phyloP scores from a whole-genome alignment of 2,113 vertebrate genomes.

The Gorilla gorilla region DNA sequence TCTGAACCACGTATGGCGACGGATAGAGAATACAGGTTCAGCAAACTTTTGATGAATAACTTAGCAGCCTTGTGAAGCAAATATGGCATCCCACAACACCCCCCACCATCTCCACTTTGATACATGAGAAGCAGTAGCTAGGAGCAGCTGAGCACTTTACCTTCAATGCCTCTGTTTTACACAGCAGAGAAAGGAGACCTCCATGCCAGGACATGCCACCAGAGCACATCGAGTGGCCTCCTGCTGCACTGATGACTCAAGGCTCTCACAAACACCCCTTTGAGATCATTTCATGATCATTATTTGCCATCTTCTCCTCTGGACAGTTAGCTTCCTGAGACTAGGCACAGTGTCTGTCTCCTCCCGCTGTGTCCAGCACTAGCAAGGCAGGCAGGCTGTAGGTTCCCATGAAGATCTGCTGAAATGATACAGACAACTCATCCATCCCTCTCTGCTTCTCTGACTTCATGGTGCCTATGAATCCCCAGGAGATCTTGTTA shows the following conservation, averaged over 20 bases:
- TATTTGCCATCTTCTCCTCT: neutral
- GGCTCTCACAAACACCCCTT: neutral
- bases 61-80: neutral
- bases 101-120: neutral
- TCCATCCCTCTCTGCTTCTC: neutral
- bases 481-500: neutral
- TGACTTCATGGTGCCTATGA: neutral
- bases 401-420: neutral
- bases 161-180: neutral
- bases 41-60: neutral
- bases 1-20: neutral
- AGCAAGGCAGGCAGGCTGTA: neutral
- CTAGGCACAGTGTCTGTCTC: neutral
- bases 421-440: neutral
- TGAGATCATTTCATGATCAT: neutral
- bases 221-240: neutral
- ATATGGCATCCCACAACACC: neutral
- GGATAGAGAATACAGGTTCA: fast-evolving
- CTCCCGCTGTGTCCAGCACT: neutral
- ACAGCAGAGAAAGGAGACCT: neutral
- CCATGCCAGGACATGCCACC: neutral
- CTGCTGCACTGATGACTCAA: too few species aligned
- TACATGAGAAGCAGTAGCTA: neutral
- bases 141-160: neutral
- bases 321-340: fast-evolving